Conservation (phyloP, 2,888 invertebrate species). For the Aleiodes alternator region DNA sequence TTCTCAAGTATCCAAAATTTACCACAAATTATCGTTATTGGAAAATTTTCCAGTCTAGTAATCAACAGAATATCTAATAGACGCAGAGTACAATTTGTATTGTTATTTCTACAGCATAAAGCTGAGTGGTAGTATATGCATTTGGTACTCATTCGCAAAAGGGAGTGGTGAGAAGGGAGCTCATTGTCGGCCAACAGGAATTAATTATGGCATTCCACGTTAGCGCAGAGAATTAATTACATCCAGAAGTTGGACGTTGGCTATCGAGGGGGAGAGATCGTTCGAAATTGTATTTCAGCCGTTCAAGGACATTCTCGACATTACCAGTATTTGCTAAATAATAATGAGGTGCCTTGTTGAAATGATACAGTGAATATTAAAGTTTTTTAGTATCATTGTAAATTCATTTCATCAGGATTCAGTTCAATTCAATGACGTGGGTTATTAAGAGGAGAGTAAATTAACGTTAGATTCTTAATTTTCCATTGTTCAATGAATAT, state of each 20-base stretch:
- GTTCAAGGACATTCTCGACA: slow-evolving; percentile 27
- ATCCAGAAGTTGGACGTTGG: slow-evolving; percentile 73
- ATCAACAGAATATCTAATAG: slow-evolving; percentile 7
- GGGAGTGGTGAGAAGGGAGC: slow-evolving; percentile 26
- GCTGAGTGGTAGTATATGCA: slow-evolving; percentile 27
- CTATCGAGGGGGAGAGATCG: slow-evolving; percentile 59
- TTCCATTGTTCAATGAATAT: too few species aligned
- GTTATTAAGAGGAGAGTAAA: too few species aligned
- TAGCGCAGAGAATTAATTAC: slow-evolving; percentile 74
- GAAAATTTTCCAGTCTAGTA: slow-evolving; percentile 25
- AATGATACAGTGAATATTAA: not conserved
- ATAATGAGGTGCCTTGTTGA: too few species aligned
- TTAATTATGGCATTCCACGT: slow-evolving; percentile 75
- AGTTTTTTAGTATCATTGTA: too few species aligned
- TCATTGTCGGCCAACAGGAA: slow-evolving; percentile 66
- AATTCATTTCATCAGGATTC: too few species aligned
- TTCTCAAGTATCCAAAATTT: too few species aligned
- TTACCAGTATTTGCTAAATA: slow-evolving; percentile 16
- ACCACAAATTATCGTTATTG: slow-evolving; percentile 19
- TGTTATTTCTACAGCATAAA: slow-evolving; percentile 18
- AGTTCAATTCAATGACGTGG: too few species aligned
- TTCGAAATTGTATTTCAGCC: slow-evolving; percentile 66
- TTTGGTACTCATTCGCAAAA: slow-evolving; percentile 29
- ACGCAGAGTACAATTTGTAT: slow-evolving; percentile 10
- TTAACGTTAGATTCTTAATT: too few species aligned